Evolutionary conservation across 2,113 vertebrate genomes (phyloP).

Genomic region (Mus pahari): DNA sequence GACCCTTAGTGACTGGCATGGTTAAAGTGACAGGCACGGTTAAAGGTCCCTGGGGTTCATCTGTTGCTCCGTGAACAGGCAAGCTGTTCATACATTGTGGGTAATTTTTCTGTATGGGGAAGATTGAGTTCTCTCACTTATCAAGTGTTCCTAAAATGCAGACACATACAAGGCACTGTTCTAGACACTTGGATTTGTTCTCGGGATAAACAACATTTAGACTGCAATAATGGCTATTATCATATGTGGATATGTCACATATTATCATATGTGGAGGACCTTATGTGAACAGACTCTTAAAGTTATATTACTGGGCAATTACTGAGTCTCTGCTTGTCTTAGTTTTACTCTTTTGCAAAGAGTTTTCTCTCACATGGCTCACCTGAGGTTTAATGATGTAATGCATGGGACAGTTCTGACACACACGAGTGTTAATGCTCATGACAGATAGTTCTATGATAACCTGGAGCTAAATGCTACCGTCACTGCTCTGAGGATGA

Average conservation of each 20-base stretch:
- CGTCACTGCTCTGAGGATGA: neutral
- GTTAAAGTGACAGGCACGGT: neutral
- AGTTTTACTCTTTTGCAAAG: constrained; percentile 9
- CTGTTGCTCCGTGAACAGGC: neutral
- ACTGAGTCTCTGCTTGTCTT: neutral
- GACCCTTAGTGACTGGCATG: neutral
- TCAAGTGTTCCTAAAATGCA: neutral
- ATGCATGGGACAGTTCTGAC: neutral
- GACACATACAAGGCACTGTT: neutral
- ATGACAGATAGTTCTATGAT: neutral
- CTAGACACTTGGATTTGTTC: neutral
- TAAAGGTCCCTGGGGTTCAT: no score
- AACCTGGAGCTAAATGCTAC: neutral
- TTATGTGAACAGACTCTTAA: rapidly evolving
- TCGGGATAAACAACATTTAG: neutral
- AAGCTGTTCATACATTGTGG: neutral
- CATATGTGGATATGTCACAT: neutral
- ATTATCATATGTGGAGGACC: neutral
- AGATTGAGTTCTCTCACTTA: neutral
- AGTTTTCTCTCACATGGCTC: neutral
- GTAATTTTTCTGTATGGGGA: neutral
- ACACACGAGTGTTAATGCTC: neutral
- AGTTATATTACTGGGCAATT: neutral
- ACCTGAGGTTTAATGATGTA: neutral
- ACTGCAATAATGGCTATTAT: neutral